Evolutionary conservation across 1,140 invertebrate species (phyloP), one percentile per base, ranked within the genome.

Genomic region (Papilio glaucus): DNA sequence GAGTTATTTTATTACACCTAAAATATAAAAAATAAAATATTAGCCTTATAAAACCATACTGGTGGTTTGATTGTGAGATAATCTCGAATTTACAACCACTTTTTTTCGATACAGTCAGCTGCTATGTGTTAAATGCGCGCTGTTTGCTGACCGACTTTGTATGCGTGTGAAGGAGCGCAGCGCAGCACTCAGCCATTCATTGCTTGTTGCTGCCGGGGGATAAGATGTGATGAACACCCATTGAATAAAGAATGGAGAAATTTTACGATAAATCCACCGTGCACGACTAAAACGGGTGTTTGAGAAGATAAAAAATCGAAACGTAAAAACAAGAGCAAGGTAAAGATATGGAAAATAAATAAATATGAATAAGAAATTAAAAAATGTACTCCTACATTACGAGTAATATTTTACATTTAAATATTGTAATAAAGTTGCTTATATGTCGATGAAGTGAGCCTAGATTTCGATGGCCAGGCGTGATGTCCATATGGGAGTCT

Each of bases 121-220:
- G 12, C 18, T 57, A 57, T 9, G 45, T 8, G 45, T 18, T 49
- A 49, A 49, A 45, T 49, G 45, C 24, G 49, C 9, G 49, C 21
- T 57, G 49, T 57, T 57, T 57, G 49, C 49, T 57, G 49, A 57
- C 49, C 49, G 49, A 57, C 21, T 57, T 57, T 57, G 10, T 57
- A 21, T 8, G 18, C 49, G 21, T 13, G 18, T 57, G 21, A 57
- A 57, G 18, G 49, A 57, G 49, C 49, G 49, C 6, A 2, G 29
- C 29, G 29, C 29, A 33, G 29, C 24, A 57, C 21, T 57, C 49
- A 26, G 18, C 18, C 49, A 57, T 57, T 24, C 49, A 57, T 24
- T 21, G 49, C 49, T 57, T 57, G 49, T 57, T 57, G 49, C 49
- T 57, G 49, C 49, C 21, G 49, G 49, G 49, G 21, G 24, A 21